Conservation (phyloP, 1,140 invertebrate genomes). For the Leptonema lineaticorne region DNA sequence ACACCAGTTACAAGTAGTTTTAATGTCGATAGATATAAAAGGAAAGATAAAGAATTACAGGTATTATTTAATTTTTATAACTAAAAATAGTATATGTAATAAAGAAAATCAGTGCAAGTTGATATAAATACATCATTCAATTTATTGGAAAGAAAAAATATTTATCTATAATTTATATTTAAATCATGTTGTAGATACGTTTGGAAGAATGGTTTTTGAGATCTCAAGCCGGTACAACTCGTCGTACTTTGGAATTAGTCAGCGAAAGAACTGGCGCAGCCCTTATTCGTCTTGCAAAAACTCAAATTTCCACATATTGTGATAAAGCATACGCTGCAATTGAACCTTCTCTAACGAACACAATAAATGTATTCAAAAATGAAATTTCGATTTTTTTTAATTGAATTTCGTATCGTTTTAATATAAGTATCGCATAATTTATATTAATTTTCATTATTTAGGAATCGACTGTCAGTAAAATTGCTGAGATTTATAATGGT, state of each 20-base stretch:
- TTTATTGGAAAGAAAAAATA: background rate
- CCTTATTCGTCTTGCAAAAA: slow-evolving; percentile 25
- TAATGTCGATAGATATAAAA: slow-evolving; percentile 47
- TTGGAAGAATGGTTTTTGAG: slow-evolving; percentile 40
- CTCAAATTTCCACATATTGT: slow-evolving; percentile 12
- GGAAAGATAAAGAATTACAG: slow-evolving; percentile 53
- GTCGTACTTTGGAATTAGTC: slow-evolving; percentile 21
- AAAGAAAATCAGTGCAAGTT: background rate
- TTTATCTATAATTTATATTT: background rate
- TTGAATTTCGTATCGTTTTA: background rate
- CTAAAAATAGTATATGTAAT: background rate
- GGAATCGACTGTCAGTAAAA: background rate
- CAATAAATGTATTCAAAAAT: background rate
- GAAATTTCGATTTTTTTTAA: background rate
- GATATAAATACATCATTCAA: background rate
- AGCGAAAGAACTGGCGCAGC: slow-evolving; percentile 35
- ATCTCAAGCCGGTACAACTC: slow-evolving; percentile 16
- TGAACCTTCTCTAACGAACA: background rate
- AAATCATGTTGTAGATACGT: slow-evolving; percentile 20
- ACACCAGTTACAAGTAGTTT: slow-evolving; percentile 51
- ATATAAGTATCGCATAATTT: background rate
- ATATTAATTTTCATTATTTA: background rate
- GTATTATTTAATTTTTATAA: slow-evolving; percentile 22
- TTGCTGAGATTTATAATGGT: slow-evolving; percentile 12
- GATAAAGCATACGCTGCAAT: slow-evolving; percentile 7